phyloP scores from a whole-genome alignment of 2,113 vertebrate genomes.

The Leptodactylus fuscus region DNA sequence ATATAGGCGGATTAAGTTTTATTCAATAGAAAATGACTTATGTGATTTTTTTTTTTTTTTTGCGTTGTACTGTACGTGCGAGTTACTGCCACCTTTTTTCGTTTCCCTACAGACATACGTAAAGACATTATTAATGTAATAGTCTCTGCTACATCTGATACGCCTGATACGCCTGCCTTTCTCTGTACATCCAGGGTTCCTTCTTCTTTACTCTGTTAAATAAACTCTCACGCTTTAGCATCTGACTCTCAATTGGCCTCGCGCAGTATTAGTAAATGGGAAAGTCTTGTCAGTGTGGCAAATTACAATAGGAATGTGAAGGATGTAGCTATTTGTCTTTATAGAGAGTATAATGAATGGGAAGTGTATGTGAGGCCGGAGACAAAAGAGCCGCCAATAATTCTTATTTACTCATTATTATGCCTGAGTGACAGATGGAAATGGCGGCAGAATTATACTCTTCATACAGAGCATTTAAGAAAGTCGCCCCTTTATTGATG shows the following conservation, averaged over 20 bases:
- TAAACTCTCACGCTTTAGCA: background rate
- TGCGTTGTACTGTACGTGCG: too few species aligned
- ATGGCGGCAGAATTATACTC: constrained; percentile 21
- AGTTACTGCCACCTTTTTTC: too few species aligned
- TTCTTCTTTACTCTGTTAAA: background rate
- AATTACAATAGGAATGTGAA: constrained; percentile 25
- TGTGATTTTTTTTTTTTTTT: too few species aligned
- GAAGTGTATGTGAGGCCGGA: background rate
- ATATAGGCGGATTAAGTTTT: too few species aligned
- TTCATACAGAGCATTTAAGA: constrained; percentile 26
- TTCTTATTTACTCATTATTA: constrained; percentile 56
- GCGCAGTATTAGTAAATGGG: background rate
- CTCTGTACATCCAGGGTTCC: too few species aligned
- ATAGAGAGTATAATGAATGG: constrained; percentile 29
- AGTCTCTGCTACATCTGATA: too few species aligned
- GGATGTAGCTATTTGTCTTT: constrained; percentile 42
- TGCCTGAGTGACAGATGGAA: constrained; percentile 23
- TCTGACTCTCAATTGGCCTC: background rate
- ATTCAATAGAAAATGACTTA: too few species aligned
- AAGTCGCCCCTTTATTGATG: constrained; percentile 35
- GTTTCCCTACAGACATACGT: too few species aligned
- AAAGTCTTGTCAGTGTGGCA: constrained; percentile 12
- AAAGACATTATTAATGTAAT: too few species aligned
- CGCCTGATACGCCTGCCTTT: too few species aligned
- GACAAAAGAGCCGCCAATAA: constrained; percentile 17